Conservation (phyloP, 2,797 vertebrate genomes). For the Rhinatrema bivittatum region DNA sequence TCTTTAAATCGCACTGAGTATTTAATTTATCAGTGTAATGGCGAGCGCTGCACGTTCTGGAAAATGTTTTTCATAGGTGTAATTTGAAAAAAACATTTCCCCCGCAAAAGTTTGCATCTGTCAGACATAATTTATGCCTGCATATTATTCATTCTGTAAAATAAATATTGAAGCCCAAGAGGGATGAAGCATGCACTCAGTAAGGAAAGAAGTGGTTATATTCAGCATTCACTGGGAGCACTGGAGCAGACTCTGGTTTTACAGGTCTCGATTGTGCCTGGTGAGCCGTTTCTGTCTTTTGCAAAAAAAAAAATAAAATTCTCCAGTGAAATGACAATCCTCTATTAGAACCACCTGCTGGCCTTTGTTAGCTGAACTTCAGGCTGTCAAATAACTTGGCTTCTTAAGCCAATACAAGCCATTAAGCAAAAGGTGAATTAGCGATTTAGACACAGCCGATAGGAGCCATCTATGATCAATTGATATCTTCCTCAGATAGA, state of each 20-base stretch:
- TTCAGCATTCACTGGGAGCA: slow-evolving; percentile 26
- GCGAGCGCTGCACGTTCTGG: slow-evolving; percentile 14
- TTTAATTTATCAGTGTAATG: slow-evolving; percentile 15
- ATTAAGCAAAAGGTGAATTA: slow-evolving; percentile 61
- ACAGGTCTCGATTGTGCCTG: slow-evolving; percentile 67
- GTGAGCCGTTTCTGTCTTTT: too few relatives aligned
- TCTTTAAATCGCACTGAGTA: too few relatives aligned
- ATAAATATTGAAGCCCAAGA: slow-evolving; percentile 52
- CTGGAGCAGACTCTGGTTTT: slow-evolving; percentile 31
- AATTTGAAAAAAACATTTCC: slow-evolving; percentile 9
- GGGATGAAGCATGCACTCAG: slow-evolving; percentile 17
- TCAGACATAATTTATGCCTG: slow-evolving; percentile 52
- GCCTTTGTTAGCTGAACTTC: slow-evolving; percentile 57
- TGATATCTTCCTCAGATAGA: slow-evolving; percentile 70
- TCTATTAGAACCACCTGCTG: slow-evolving; percentile 73
- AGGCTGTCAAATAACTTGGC: slow-evolving; percentile 53
- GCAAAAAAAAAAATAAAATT: too few relatives aligned
- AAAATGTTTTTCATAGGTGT: slow-evolving; percentile 33
- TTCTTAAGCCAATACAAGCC: slow-evolving; percentile 72
- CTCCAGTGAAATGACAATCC: slow-evolving; percentile 49
- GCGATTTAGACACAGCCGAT: slow-evolving; percentile 54
- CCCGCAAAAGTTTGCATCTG: slow-evolving; percentile 36
- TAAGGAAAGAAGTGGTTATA: slow-evolving; percentile 3
- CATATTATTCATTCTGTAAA: slow-evolving; percentile 48
- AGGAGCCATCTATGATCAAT: slow-evolving; percentile 66